Evolutionary conservation across 2,113 vertebrate genomes (phyloP).

Genomic region (Pteropus alecto): DNA sequence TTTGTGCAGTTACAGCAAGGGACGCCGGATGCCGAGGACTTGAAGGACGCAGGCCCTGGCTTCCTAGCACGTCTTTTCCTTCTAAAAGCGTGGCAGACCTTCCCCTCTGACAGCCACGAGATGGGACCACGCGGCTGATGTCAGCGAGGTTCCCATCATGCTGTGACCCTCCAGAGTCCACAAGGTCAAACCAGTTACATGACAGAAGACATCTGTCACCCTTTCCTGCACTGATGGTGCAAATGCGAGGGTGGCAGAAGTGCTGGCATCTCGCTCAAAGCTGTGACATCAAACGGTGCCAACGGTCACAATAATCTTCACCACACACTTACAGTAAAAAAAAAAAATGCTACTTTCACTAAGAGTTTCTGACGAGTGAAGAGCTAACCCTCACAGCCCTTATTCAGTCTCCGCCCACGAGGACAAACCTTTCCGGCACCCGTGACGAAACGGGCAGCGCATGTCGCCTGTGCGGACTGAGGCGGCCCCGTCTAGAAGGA

Average conservation of each 20-base stretch:
- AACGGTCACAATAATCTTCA: rapidly evolving
- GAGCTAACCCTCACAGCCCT: not conserved
- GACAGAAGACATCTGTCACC: not conserved
- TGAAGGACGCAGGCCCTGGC: rapidly evolving
- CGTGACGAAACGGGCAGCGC: rapidly evolving
- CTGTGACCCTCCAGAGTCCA: not conserved
- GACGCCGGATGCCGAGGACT: rapidly evolving
- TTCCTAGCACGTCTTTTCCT: rapidly evolving
- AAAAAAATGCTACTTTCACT: no score
- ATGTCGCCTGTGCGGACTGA: rapidly evolving
- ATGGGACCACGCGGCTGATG: rapidly evolving
- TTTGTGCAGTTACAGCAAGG: rapidly evolving
- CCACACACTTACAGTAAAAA: rapidly evolving
- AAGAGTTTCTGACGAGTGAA: not conserved
- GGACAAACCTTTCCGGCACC: rapidly evolving
- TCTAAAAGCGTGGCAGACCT: not conserved
- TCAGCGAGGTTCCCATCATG: not conserved
- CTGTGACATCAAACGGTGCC: not conserved
- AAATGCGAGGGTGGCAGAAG: rapidly evolving
- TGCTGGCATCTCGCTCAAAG: no score
- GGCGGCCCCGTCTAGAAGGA: rapidly evolving
- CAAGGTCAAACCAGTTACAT: not conserved
- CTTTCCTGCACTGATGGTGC: rapidly evolving
- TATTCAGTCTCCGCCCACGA: no score
- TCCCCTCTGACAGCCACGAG: not conserved